A percentile compares a stretch with the other conserved stretches of the same genome.
Conservation (phyloP, 2,888 invertebrate genomes). For the Dryadula phaetusa region DNA sequence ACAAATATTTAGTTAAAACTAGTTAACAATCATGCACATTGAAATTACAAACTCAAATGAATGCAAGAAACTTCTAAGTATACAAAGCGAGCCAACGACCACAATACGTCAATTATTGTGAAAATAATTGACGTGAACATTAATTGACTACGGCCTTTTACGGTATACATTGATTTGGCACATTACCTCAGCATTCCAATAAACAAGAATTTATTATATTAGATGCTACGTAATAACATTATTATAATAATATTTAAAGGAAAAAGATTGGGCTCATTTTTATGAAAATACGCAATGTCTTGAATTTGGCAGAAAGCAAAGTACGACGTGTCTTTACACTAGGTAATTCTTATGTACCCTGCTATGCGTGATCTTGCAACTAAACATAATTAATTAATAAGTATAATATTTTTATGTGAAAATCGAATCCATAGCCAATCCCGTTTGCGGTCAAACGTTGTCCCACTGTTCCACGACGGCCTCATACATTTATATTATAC, state of each 20-base stretch:
- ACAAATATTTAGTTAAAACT: background rate
- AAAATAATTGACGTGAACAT: slow-evolving; percentile 38
- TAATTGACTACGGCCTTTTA: slow-evolving; percentile 38
- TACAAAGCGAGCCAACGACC: slow-evolving; percentile 20
- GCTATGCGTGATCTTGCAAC: too few relatives aligned
- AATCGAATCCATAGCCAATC: too few relatives aligned
- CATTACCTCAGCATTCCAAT: slow-evolving; percentile 34
- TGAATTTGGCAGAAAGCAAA: too few relatives aligned
- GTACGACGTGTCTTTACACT: too few relatives aligned
- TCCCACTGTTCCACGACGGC: too few relatives aligned
- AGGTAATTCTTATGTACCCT: too few relatives aligned
- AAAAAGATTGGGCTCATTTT: too few relatives aligned
- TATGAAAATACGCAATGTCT: too few relatives aligned
- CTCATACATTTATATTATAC: too few relatives aligned
- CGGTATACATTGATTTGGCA: slow-evolving; percentile 38
- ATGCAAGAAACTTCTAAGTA: slow-evolving; percentile 24
- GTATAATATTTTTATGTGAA: too few relatives aligned
- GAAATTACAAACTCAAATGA: slow-evolving; percentile 20
- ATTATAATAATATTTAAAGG: background rate
- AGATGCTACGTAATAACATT: background rate
- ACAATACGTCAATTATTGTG: slow-evolving; percentile 38
- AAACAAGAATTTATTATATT: slow-evolving; percentile 15
- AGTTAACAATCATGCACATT: background rate
- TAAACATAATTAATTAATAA: too few relatives aligned
- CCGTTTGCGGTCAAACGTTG: too few relatives aligned